Conservation (phyloP, 2,113 vertebrate species). For the Pao palembangensis region DNA sequence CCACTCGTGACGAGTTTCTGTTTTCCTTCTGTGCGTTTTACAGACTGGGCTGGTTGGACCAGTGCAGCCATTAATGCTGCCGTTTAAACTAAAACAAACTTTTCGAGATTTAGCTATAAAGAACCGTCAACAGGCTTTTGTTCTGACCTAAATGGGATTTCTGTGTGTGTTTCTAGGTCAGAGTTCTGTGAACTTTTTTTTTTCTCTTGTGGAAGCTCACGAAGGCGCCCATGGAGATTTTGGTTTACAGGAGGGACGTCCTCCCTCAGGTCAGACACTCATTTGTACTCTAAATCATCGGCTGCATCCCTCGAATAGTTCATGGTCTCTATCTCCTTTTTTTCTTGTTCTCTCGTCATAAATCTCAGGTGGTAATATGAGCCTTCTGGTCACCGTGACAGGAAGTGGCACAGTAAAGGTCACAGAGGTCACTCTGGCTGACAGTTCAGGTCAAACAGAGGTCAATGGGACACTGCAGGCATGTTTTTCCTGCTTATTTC, state of each 20-base stretch:
- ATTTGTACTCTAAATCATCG: no score
- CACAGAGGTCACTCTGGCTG: slow-evolving; percentile 55
- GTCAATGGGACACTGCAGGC: slow-evolving; percentile 53
- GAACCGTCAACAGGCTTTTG: no score
- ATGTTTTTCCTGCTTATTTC: slow-evolving; percentile 9
- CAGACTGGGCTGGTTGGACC: no score
- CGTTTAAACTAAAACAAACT: no score
- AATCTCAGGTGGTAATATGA: slow-evolving; percentile 57
- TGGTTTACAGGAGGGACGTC: slow-evolving; percentile 58
- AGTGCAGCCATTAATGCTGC: no score
- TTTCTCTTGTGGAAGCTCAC: slow-evolving; percentile 52
- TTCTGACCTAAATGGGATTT: not conserved
- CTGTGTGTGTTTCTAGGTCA: slow-evolving; percentile 47
- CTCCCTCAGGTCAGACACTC: slow-evolving; percentile 48
- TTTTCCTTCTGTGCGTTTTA: no score
- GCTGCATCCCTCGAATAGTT: not conserved
- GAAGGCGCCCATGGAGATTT: slow-evolving; percentile 44
- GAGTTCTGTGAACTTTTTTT: slow-evolving; percentile 65
- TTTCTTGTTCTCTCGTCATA: not conserved
- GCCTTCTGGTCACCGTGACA: slow-evolving; percentile 58
- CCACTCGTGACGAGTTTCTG: no score
- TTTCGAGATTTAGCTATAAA: no score
- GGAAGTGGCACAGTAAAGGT: slow-evolving; percentile 50
- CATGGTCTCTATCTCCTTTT: not conserved
- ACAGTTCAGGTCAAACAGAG: slow-evolving; percentile 43